A percentile compares a stretch with the other conserved stretches of the same genome.
Conservation (phyloP, 2,797 vertebrate species). For the Simalia tracyae region DNA sequence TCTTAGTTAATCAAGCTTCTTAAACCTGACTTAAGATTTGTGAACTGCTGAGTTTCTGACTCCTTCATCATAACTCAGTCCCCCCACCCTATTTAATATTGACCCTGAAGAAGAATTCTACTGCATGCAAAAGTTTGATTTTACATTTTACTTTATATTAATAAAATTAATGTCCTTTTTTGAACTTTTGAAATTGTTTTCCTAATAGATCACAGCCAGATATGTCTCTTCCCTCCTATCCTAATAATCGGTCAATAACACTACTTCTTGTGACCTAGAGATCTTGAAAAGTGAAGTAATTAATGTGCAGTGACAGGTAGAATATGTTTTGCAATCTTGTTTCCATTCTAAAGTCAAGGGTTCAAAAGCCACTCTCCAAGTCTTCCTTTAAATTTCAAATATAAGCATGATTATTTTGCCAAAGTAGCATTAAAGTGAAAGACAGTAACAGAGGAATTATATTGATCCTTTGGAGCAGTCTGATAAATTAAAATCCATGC, state of each 20-base stretch:
- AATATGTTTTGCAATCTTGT: neutral
- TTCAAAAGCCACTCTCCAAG: neutral
- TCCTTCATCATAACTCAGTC: neutral
- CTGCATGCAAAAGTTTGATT: neutral
- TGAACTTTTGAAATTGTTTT: neutral
- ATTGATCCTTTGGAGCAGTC: neutral
- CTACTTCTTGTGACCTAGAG: conserved; percentile 11
- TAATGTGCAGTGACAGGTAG: neutral
- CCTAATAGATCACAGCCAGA: neutral
- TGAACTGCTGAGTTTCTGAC: neutral
- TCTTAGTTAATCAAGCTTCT: neutral
- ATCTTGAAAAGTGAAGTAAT: neutral
- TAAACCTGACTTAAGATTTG: neutral
- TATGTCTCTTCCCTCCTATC: neutral
- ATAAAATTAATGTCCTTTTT: neutral
- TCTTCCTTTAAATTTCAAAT: neutral
- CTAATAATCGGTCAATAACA: neutral
- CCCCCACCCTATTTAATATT: neutral
- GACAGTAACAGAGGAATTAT: neutral
- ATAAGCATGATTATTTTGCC: neutral
- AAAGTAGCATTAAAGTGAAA: neutral
- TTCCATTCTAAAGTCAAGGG: neutral
- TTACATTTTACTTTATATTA: neutral
- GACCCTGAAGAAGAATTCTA: neutral
- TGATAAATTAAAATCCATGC: neutral